phyloP scores from a whole-genome alignment of 2,888 invertebrate genomes.

The Plutella xylostella region DNA sequence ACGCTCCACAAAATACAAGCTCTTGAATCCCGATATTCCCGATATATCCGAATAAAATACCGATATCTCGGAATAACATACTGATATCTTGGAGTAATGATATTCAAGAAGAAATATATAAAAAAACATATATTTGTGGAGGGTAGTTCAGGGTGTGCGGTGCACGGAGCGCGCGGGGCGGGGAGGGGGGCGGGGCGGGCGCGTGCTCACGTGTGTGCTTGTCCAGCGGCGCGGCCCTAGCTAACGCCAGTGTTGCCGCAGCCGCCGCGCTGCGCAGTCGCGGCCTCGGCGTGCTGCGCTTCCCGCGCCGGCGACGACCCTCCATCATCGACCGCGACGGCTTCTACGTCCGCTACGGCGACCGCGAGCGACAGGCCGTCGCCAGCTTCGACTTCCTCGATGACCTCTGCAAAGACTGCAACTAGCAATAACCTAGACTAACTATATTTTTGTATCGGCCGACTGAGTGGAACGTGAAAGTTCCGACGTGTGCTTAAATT shows the following conservation, averaged over 20 bases:
- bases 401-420: constrained; percentile 62
- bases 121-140: neutral
- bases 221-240: constrained; percentile 37
- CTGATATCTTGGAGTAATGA: too few relatives aligned
- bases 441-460: constrained; percentile 2
- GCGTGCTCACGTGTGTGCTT: constrained; percentile 41
- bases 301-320: constrained; percentile 67
- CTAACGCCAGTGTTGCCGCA: constrained; percentile 46
- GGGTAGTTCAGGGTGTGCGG: neutral
- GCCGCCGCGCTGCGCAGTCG: constrained; percentile 72
- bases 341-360: constrained; percentile 83
- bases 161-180: constrained; percentile 14
- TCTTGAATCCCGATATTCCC: too few relatives aligned
- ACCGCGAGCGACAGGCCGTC: constrained; percentile 81
- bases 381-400: constrained; percentile 85
- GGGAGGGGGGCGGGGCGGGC: constrained; percentile 1
- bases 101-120: constrained; percentile 5
- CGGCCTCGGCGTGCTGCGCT: constrained; percentile 66
- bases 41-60: too few relatives aligned
- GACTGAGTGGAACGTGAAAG: neutral
- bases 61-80: too few relatives aligned
- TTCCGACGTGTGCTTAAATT: constrained; percentile 3
- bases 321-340: constrained; percentile 82
- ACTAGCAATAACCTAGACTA: constrained; percentile 7
- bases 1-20: constrained; percentile 25